phyloP scores from a whole-genome alignment of 2,113 vertebrate genomes.

The Elanoides forficatus region DNA sequence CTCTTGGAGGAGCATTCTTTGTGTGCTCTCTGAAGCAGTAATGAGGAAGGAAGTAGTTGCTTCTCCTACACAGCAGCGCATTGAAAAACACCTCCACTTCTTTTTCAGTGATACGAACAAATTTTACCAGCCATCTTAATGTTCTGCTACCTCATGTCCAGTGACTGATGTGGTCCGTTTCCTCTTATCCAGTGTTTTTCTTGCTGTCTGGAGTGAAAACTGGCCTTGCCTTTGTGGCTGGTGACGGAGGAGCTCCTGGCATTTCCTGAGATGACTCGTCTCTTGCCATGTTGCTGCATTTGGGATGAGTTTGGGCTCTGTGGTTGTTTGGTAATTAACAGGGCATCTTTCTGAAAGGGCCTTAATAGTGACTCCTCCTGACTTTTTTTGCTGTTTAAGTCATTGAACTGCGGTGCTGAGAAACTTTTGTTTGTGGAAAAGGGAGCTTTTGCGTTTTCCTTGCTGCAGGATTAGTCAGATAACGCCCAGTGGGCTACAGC shows the following conservation, averaged over 20 bases:
- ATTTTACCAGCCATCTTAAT: not conserved
- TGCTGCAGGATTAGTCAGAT: not conserved
- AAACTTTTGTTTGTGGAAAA: not conserved
- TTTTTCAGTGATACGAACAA: not conserved
- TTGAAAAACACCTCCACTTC: not conserved
- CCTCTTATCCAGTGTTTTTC: not conserved
- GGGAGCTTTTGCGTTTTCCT: not conserved
- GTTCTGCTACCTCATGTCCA: not conserved
- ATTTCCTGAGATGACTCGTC: constrained; percentile 46
- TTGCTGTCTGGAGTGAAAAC: not conserved
- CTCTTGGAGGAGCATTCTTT: constrained; percentile 24
- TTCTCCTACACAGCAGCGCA: not conserved
- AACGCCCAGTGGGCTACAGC: not conserved
- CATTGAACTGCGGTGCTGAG: not conserved
- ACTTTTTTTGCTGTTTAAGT: not conserved
- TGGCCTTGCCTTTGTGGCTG: not conserved
- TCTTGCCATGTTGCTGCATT: not conserved
- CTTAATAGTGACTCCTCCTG: not conserved
- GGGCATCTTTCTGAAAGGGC: not conserved
- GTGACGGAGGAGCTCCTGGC: constrained; percentile 37
- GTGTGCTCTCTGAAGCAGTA: not conserved
- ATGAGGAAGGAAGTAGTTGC: constrained; percentile 1
- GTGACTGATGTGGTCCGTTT: not conserved
- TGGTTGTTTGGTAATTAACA: constrained; percentile 11
- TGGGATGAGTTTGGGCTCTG: not conserved